Evolutionary conservation across 2,797 vertebrate species (phyloP), one percentile per base, ranked within the genome.

Genomic region (Knipowitschia caucasica): DNA sequence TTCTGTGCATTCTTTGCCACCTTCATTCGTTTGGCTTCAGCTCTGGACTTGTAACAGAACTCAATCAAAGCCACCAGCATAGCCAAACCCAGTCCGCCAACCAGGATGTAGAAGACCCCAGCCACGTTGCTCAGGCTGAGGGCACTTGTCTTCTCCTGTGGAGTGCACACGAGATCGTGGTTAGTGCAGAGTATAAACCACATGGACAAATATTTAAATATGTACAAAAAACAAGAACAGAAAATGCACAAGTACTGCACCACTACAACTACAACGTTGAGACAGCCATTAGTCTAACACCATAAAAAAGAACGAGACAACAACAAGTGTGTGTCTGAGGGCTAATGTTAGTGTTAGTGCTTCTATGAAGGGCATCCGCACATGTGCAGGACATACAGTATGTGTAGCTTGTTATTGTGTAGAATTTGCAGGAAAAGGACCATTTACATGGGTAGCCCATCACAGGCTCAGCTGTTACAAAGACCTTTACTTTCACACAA

Each of bases 1-100:
- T 94, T 98, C 94, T 99, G 97, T 93, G 96, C 93, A 88, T 92
- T 99, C 95, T 99, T 98, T 96, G 97, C 95, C 95, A 99, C 96
- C 93, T 99, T 99, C 96, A 99, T 98, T 92, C 97, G 91, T 90
- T 98, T 98, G 27, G 97, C 97, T 91, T 99, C 97, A 55, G 96
- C 96, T 93, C 97, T 91, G 56, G 97, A 99, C 92, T 99, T 99
- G 96, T 99, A 99, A 98, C 97, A 99, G 94, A 99, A 99, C 90
- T 99, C 96, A 91, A 99, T 97, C 93, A 99, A 92, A 91, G 97
- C 97, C 92, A 99, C 97, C 88, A 99, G 94, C 96, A 99, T 99
- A 86, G 97, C 97, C 92, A 99, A 90, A 79, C 97, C 97, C 85
- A 99, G 95, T 88, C 97, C 97, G 80, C 97, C 96, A 85, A 99